Percentiles rank a stretch among this genome's conserved stretches.
These are phyloP conservation scores for Epicampocera succincta DNA, from an alignment of 2,888 invertebrate species.

Conservation along the genomic window DNA sequence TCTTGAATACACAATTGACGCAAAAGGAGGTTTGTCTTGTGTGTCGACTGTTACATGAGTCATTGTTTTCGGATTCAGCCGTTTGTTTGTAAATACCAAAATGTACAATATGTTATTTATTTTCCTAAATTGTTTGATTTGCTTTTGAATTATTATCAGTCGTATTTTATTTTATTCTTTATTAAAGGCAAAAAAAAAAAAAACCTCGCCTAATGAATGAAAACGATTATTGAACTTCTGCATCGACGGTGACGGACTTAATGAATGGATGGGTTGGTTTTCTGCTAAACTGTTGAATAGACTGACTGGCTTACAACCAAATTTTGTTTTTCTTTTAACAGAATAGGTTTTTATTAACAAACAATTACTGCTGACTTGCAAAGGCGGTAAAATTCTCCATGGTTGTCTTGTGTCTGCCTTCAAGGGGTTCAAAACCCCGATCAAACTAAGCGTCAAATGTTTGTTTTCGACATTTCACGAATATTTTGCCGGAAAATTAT, in stretches of 20 bases:
- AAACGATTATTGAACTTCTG: conserved; percentile 37
- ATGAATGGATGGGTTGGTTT: conserved; percentile 28
- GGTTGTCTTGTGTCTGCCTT: too few species aligned
- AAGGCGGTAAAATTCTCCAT: too few species aligned
- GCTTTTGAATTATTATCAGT: conserved; percentile 40
- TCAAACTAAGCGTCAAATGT: too few species aligned
- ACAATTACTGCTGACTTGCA: too few species aligned
- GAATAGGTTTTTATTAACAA: conserved; percentile 31
- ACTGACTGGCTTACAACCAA: conserved; percentile 35
- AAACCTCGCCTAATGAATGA: conserved; percentile 57
- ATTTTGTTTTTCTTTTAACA: conserved; percentile 7
- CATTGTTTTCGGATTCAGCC: conserved; percentile 37
- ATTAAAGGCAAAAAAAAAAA: conserved; percentile 10
- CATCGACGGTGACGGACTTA: conserved; percentile 4
- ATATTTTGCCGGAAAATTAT: too few species aligned
- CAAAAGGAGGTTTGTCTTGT: conserved; percentile 10
- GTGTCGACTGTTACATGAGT: conserved; percentile 32
- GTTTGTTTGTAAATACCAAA: conserved; percentile 4
- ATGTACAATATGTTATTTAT: conserved; percentile 23
- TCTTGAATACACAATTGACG: conserved; percentile 2
- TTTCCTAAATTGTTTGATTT: conserved; percentile 28
- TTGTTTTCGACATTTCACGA: too few species aligned
- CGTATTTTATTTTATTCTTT: conserved; percentile 15
- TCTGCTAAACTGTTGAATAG: conserved; percentile 41
- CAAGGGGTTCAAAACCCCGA: too few species aligned